phyloP scores from a whole-genome alignment of 1,140 invertebrate genomes.

The Archivesica marissinica region DNA sequence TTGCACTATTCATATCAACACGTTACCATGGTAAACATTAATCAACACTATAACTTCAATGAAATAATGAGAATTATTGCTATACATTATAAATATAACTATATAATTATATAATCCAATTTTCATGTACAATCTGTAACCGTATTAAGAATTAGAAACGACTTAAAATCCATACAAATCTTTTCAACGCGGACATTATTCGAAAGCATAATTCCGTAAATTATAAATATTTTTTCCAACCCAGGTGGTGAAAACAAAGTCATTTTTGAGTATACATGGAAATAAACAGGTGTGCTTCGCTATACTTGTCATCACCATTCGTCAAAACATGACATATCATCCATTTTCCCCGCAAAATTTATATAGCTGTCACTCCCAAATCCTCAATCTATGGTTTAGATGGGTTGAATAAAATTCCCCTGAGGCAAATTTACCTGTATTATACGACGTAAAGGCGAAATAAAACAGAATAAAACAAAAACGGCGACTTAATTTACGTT shows the following conservation, averaged over 20 bases:
- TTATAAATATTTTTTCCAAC: conserved; percentile 43
- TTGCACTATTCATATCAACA: neutral
- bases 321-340: conserved; percentile 49
- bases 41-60: no score
- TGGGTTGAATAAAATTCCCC: conserved; percentile 60
- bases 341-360: conserved; percentile 62
- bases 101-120: no score
- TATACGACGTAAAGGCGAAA: conserved; percentile 47
- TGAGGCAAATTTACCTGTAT: conserved; percentile 49
- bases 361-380: conserved; percentile 64
- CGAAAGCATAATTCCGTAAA: conserved; percentile 26
- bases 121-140: no score
- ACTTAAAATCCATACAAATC: no score
- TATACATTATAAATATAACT: no score
- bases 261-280: conserved; percentile 27
- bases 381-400: conserved; percentile 60
- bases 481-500: conserved; percentile 54
- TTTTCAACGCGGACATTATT: no score
- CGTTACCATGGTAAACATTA: no score
- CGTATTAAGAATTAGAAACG: no score
- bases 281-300: conserved; percentile 55
- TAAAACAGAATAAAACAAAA: conserved; percentile 63
- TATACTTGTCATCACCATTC: conserved; percentile 25
- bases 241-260: conserved; percentile 55
- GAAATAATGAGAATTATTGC: no score